Conservation (phyloP, 2,113 vertebrate species). For the Donacobius atricapilla region DNA sequence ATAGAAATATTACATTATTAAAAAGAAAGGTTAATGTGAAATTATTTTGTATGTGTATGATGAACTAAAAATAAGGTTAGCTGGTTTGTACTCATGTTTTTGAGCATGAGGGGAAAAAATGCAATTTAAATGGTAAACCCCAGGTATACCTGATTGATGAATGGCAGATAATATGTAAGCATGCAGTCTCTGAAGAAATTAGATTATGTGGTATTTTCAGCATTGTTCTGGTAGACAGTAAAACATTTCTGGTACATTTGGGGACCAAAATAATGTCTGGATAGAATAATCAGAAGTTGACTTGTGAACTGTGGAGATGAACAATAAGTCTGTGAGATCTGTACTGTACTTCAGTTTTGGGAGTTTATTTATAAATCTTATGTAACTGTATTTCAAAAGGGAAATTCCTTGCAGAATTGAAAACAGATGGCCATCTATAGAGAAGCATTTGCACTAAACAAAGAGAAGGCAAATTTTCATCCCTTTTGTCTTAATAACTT, state of each 20-base stretch:
- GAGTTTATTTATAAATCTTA: neutral
- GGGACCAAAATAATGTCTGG: neutral
- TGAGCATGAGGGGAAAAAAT: neutral
- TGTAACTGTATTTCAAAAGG: neutral
- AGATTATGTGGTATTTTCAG: neutral
- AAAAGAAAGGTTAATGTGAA: neutral
- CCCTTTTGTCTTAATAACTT: neutral
- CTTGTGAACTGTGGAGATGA: neutral
- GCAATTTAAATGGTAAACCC: neutral
- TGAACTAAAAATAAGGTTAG: neutral
- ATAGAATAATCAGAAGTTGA: neutral
- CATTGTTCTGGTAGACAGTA: neutral
- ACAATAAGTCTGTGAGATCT: neutral
- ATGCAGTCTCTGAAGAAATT: neutral
- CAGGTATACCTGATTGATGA: neutral
- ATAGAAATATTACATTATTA: neutral
- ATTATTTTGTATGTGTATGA: neutral
- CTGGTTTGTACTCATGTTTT: neutral
- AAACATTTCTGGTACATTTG: neutral
- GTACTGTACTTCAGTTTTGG: neutral
- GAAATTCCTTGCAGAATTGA: neutral
- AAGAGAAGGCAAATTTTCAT: neutral
- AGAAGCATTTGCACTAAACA: neutral
- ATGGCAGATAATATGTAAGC: neutral
- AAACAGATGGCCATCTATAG: neutral